Evolutionary conservation across 92 coral and sea anemone genomes (phyloP), one percentile per base, ranked within the genome.

Genomic region (Plumapathes pennacea): DNA sequence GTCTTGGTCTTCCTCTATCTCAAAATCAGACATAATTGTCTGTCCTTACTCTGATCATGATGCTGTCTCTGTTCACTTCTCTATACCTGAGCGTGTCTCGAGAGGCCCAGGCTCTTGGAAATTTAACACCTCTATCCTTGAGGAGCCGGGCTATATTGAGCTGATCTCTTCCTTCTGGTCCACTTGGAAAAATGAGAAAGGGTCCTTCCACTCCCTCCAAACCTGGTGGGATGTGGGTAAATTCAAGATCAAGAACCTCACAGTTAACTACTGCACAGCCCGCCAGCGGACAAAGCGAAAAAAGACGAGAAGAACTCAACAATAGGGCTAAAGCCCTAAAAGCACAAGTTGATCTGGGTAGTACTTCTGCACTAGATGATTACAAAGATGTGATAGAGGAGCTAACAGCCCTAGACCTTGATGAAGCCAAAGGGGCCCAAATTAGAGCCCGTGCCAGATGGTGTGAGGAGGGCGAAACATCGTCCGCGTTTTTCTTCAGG

Each of bases 181-280:
- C n/a, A 30, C 8, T 11, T n/a, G n/a, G n/a, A 15, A 44, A 44
- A 44, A 44, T 5, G 17, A 44, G 18, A 44, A 44, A 5, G 5
- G 6, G 17, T 44, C 50, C 7, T 5, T 7, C 19, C 50, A 5
- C 17, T 7, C 12, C 20, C 50, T 44, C 19, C 9, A 7, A 44
- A 44, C 12, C 50, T 44, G 50, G 50, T 44, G 50, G 50, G 50
- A 44, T 44, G 50, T 44, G 5, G 50, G 20, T 6, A 44, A 44
- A 44, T 23, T 44, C 7, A 8, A 44, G 19, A 15, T 44, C 50
- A 44, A 44, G 19, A 6, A 44, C 12, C 6, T 44, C 5, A 11
- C 18, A 5, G 19, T 44, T 15, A 14, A 44, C 5, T 15, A 44
- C 18, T 44, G 10, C 18, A 1, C 41, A 0, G 5, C 9, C 5